A percentile compares a stretch with the other conserved stretches of the same genome.
phyloP scores from a whole-genome alignment of 1,140 invertebrate genomes.

The Melipona quadrifasciata region DNA sequence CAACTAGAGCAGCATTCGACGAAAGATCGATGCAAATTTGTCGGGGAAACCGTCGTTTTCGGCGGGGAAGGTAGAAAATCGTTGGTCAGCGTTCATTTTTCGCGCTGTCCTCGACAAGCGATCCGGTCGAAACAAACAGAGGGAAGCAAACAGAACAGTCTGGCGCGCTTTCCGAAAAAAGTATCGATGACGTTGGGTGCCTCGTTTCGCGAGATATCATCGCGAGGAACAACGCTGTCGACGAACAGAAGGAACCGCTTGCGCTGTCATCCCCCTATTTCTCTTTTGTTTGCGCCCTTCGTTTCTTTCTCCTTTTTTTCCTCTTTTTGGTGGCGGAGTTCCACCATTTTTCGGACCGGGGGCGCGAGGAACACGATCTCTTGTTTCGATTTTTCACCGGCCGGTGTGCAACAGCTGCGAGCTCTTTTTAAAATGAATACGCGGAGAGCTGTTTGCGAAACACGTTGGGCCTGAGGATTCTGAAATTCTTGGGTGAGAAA shows the following conservation, averaged over 20 bases:
- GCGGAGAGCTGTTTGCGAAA: neutral
- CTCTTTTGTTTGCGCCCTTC: constrained; percentile 14
- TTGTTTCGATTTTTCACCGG: constrained; percentile 32
- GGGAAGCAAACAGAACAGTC: constrained; percentile 32
- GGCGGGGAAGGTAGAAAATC: neutral
- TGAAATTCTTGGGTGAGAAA: too few relatives aligned
- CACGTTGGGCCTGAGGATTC: neutral
- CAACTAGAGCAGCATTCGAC: neutral
- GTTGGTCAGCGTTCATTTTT: constrained; percentile 36
- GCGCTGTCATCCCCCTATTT: neutral
- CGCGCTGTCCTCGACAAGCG: constrained; percentile 12
- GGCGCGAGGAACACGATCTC: neutral
- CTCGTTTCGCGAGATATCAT: constrained; percentile 51
- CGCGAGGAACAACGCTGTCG: constrained; percentile 51
- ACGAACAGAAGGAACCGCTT: constrained; percentile 34
- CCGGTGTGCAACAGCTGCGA: neutral
- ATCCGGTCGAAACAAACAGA: constrained; percentile 41
- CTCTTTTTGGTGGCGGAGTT: neutral
- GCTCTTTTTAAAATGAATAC: neutral
- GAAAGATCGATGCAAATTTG: neutral
- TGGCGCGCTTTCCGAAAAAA: constrained; percentile 39
- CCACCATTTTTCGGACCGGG: neutral
- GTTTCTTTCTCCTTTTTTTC: neutral
- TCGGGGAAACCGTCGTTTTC: constrained; percentile 7
- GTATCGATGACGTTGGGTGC: constrained; percentile 35